Evolutionary conservation across 2,113 vertebrate species (phyloP).

Genomic region (Kobus ellipsiprymnus): DNA sequence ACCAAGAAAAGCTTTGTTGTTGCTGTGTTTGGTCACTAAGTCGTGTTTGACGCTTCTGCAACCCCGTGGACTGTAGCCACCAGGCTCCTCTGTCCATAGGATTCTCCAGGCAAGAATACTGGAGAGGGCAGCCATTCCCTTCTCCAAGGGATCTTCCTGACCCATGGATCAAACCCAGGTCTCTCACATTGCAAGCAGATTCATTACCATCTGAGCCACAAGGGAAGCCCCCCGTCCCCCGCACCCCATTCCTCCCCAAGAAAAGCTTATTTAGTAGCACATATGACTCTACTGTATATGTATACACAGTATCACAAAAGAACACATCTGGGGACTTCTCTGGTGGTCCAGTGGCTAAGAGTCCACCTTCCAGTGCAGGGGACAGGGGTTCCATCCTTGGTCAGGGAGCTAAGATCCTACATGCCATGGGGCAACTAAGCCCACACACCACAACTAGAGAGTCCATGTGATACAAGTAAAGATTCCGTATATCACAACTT

Average conservation of each 20-base stretch:
- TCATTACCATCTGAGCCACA: background rate
- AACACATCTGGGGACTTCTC: background rate
- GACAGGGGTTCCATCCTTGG: background rate
- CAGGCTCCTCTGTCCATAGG: background rate
- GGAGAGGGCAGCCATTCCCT: background rate
- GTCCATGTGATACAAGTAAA: background rate
- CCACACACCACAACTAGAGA: background rate
- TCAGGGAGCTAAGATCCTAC: background rate
- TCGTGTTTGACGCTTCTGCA: accelerated
- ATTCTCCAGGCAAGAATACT: background rate
- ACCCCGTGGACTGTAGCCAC: background rate
- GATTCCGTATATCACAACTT: background rate
- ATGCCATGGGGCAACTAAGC: background rate
- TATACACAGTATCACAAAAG: background rate
- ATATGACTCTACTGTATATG: background rate
- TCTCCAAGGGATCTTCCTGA: background rate
- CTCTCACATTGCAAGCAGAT: background rate
- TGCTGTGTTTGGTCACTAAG: background rate
- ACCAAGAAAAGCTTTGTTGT: background rate
- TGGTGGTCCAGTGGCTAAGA: background rate
- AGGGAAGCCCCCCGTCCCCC: accelerated
- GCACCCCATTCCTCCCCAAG: background rate
- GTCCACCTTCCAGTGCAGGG: background rate
- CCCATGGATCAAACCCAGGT: background rate
- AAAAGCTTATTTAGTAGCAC: background rate